Evolutionary conservation across 2,113 vertebrate genomes (phyloP).

Genomic region (Verasper variegatus): DNA sequence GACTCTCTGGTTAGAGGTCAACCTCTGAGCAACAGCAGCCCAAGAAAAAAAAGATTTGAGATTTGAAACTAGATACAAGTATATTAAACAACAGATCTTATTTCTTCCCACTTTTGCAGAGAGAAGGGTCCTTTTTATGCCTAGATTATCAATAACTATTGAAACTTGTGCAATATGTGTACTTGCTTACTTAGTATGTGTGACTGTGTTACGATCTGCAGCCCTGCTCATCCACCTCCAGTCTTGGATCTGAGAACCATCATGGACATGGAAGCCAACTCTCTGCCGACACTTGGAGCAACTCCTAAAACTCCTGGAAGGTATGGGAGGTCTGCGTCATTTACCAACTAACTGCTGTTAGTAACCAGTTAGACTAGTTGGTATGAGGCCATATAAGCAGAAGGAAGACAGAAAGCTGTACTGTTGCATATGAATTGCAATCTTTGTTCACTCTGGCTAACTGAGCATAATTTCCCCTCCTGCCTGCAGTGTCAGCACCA

Average conservation of each 20-base stretch:
- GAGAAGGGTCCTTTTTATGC: neutral
- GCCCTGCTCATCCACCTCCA: constrained; percentile 84
- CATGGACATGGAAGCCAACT: constrained; percentile 96
- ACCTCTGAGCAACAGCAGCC: too few relatives aligned
- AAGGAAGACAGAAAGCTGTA: neutral
- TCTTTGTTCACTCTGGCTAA: constrained; percentile 13
- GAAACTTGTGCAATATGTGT: neutral
- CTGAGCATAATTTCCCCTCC: constrained; percentile 1
- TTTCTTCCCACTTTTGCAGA: constrained; percentile 12
- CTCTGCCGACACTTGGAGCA: constrained; percentile 83
- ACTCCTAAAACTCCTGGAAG: constrained; percentile 85
- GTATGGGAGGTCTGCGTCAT: constrained; percentile 49
- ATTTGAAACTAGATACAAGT: neutral
- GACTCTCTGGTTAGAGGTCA: too few relatives aligned
- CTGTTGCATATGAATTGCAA: neutral
- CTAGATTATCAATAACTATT: neutral
- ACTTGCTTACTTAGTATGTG: constrained; percentile 31
- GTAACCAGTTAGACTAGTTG: neutral
- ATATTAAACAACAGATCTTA: neutral
- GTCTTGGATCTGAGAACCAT: constrained; percentile 93
- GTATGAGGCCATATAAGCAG: neutral
- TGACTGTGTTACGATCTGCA: constrained; percentile 61
- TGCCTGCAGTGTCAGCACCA: constrained; percentile 66
- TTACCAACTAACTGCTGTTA: constrained; percentile 2
- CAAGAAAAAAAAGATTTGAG: constrained; percentile 1